phyloP scores from a whole-genome alignment of 2,888 invertebrate genomes.

The Aplocera efformata region DNA sequence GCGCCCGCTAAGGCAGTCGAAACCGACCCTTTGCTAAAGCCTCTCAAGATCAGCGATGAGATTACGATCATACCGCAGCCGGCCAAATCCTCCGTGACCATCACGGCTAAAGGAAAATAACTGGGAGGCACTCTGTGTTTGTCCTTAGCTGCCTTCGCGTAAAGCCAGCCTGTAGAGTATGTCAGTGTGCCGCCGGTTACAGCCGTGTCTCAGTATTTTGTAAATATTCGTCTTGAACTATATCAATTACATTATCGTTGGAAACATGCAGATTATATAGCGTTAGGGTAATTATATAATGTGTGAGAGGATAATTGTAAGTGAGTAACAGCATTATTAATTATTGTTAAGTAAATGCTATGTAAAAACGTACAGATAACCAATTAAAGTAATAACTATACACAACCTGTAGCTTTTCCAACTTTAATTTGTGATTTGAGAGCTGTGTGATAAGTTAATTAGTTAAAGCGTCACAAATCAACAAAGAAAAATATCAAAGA shows the following conservation, averaged over 20 bases:
- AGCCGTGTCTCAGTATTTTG: slow-evolving; percentile 69
- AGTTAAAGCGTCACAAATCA: slow-evolving; percentile 63
- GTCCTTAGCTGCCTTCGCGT: slow-evolving; percentile 30
- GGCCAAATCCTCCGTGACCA: slow-evolving; percentile 76
- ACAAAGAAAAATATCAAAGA: slow-evolving; percentile 50
- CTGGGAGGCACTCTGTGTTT: slow-evolving; percentile 45
- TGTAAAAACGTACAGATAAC: slow-evolving; percentile 35
- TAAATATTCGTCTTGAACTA: slow-evolving; percentile 60
- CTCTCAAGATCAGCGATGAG: slow-evolving; percentile 94
- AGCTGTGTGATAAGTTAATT: slow-evolving; percentile 40
- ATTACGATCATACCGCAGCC: slow-evolving; percentile 96
- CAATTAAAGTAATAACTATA: slow-evolving; percentile 32
- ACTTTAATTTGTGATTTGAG: slow-evolving; percentile 45
- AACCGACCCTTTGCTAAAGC: slow-evolving; percentile 86
- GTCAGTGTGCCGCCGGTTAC: slow-evolving; percentile 26
- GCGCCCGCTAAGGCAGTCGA: slow-evolving; percentile 53
- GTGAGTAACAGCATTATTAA: slow-evolving; percentile 22
- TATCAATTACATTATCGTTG: slow-evolving; percentile 56
- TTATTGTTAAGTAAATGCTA: slow-evolving; percentile 53
- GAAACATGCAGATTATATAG: slow-evolving; percentile 52
- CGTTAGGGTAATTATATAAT: slow-evolving; percentile 53
- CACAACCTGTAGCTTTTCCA: slow-evolving; percentile 37
- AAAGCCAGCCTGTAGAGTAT: slow-evolving; percentile 43
- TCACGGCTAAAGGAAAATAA: slow-evolving; percentile 74
- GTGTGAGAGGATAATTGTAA: slow-evolving; percentile 48